Percentiles rank a stretch among this genome's conserved stretches.
Conservation (phyloP, 2,888 invertebrate genomes). For the Saturnia pavonia region DNA sequence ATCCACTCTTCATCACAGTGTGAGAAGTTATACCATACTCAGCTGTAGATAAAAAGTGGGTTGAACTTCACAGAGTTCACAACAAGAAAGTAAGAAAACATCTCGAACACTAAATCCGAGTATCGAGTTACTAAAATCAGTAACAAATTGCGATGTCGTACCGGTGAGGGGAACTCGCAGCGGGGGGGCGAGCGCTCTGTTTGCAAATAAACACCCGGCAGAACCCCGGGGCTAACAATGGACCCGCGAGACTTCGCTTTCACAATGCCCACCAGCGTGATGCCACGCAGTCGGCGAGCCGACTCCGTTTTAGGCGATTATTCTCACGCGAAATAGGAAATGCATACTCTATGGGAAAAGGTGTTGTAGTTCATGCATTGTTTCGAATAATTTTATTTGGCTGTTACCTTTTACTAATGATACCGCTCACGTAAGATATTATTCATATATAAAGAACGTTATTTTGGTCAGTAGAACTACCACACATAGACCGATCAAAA, state of each 20-base stretch:
- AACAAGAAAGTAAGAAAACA: conserved; percentile 10
- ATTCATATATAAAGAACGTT: neutral
- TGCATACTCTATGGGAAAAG: conserved; percentile 20
- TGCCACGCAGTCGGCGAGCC: conserved; percentile 39
- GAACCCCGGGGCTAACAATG: conserved; percentile 42
- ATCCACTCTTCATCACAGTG: no score
- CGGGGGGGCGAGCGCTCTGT: conserved; percentile 68
- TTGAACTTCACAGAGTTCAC: neutral
- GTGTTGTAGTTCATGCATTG: conserved; percentile 1
- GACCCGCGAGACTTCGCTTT: conserved; percentile 26
- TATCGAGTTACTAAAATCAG: conserved; percentile 66
- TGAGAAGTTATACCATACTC: no score
- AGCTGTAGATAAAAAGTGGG: no score
- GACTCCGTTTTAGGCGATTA: conserved; percentile 36
- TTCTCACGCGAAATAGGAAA: conserved; percentile 72
- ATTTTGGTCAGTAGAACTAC: no score
- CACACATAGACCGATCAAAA: no score
- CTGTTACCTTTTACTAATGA: neutral
- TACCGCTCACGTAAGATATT: neutral
- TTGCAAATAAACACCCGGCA: conserved; percentile 80
- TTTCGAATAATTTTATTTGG: neutral
- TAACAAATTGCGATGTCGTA: conserved; percentile 67
- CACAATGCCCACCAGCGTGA: conserved; percentile 69
- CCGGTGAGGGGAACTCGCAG: conserved; percentile 44
- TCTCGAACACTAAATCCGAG: conserved; percentile 25